Evolutionary conservation across 1,140 invertebrate species (phyloP).

Genomic region (Hyphantria cunea): DNA sequence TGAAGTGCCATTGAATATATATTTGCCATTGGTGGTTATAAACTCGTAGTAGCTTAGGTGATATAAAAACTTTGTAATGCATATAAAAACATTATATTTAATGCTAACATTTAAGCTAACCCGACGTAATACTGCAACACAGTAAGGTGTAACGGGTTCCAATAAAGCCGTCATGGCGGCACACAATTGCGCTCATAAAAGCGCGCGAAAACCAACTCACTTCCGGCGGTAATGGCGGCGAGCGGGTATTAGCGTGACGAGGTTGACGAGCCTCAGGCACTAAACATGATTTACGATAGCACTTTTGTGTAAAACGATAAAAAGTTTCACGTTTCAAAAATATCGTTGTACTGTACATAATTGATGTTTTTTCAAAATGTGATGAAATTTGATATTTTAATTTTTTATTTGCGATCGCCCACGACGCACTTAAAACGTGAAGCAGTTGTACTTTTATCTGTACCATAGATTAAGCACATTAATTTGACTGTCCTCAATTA

Average conservation of each 20-base stretch:
- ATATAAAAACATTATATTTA: no score
- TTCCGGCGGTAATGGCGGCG: slow-evolving; percentile 68
- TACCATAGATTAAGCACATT: no score
- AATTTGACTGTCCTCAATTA: no score
- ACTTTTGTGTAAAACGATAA: slow-evolving; percentile 30
- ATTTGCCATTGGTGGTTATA: no score
- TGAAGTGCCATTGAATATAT: no score
- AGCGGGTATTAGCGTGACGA: slow-evolving; percentile 55
- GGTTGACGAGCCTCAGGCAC: slow-evolving; percentile 19
- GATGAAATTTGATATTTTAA: slow-evolving; percentile 15
- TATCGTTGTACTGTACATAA: slow-evolving; percentile 18
- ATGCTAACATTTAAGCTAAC: no score
- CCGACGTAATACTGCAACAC: background rate
- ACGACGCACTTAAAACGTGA: background rate
- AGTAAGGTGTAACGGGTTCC: slow-evolving; percentile 5
- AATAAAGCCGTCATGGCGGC: slow-evolving; percentile 30
- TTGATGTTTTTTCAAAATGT: slow-evolving; percentile 23
- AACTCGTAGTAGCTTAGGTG: no score
- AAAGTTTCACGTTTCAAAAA: slow-evolving; percentile 24
- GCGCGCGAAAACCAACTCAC: slow-evolving; percentile 59
- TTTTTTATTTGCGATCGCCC: slow-evolving; percentile 23
- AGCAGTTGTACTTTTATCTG: background rate
- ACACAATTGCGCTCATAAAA: slow-evolving; percentile 45
- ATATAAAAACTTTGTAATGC: no score
- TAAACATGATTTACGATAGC: slow-evolving; percentile 47